Evolutionary conservation across 2,888 invertebrate genomes (phyloP).

Genomic region (Tenthredo amoena): DNA sequence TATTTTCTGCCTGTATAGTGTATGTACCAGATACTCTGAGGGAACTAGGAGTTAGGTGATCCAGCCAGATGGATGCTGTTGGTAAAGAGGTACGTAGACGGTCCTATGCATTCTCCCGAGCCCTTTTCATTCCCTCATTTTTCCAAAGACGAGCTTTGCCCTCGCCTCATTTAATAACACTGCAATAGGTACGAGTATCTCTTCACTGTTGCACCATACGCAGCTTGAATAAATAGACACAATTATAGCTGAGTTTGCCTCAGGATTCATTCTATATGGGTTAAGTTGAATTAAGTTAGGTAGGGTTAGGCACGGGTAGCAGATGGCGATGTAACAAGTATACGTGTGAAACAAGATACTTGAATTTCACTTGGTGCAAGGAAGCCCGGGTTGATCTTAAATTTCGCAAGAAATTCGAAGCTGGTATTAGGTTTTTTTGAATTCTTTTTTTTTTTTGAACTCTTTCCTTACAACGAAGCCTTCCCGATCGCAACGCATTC

Average conservation of each 20-base stretch:
- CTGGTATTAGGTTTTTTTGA: not conserved
- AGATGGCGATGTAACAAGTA: constrained; percentile 35
- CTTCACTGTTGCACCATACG: not conserved
- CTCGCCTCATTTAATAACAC: constrained; percentile 25
- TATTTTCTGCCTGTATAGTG: constrained; percentile 26
- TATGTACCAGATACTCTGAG: not conserved
- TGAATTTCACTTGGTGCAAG: constrained; percentile 27
- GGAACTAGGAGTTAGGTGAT: not conserved
- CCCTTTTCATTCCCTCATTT: not conserved
- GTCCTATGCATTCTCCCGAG: not conserved
- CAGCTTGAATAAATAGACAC: not conserved
- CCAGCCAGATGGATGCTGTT: constrained; percentile 2
- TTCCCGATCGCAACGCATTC: not conserved
- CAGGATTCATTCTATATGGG: not conserved
- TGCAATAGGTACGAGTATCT: not conserved
- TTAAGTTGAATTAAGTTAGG: constrained; percentile 13
- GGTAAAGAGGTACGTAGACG: not conserved
- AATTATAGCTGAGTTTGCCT: not conserved
- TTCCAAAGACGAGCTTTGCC: constrained; percentile 7
- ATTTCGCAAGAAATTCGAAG: constrained; percentile 43
- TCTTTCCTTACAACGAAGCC: constrained; percentile 3
- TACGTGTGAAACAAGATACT: constrained; percentile 32
- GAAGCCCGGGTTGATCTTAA: constrained; percentile 16
- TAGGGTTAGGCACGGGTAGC: constrained; percentile 2
- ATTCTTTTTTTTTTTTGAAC: not conserved